Evolutionary conservation across 2,888 invertebrate genomes (phyloP).

Genomic region (Spodoptera picta): DNA sequence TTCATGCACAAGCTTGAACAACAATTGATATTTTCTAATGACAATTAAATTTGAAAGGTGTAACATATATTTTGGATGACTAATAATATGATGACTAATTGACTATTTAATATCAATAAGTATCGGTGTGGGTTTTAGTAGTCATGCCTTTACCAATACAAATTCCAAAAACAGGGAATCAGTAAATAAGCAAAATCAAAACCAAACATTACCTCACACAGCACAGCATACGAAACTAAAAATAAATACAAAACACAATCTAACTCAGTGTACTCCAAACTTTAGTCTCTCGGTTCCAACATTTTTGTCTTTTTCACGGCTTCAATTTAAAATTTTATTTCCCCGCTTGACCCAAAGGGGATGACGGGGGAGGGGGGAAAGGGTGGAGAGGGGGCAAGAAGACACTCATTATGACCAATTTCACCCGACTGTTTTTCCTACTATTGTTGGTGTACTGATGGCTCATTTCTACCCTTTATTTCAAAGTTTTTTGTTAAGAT

Average conservation of each 20-base stretch:
- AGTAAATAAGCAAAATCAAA: background rate
- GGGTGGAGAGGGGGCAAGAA: slow-evolving; percentile 63
- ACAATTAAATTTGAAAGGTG: too few relatives aligned
- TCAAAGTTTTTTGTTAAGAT: slow-evolving; percentile 70
- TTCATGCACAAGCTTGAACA: too few relatives aligned
- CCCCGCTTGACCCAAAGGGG: slow-evolving; percentile 83
- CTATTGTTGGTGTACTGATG: slow-evolving; percentile 74
- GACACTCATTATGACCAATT: slow-evolving; percentile 88
- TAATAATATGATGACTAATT: too few relatives aligned
- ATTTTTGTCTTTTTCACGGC: slow-evolving; percentile 84
- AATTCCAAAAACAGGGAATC: too few relatives aligned
- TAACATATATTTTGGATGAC: too few relatives aligned
- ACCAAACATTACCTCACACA: too few relatives aligned
- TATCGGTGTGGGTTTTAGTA: too few relatives aligned
- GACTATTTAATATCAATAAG: too few relatives aligned
- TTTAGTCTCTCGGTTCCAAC: slow-evolving; percentile 65
- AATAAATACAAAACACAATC: slow-evolving; percentile 2
- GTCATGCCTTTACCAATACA: too few relatives aligned
- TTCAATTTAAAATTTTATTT: slow-evolving; percentile 87
- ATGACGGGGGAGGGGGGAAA: slow-evolving; percentile 52
- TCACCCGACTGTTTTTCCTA: slow-evolving; percentile 78
- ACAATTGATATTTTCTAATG: too few relatives aligned
- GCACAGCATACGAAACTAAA: background rate
- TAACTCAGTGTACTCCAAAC: slow-evolving; percentile 37
- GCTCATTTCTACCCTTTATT: slow-evolving; percentile 81